Base-by-base conservation (phyloP, 2,888 invertebrate genomes). In the Hymenopus coronatus region DNA sequence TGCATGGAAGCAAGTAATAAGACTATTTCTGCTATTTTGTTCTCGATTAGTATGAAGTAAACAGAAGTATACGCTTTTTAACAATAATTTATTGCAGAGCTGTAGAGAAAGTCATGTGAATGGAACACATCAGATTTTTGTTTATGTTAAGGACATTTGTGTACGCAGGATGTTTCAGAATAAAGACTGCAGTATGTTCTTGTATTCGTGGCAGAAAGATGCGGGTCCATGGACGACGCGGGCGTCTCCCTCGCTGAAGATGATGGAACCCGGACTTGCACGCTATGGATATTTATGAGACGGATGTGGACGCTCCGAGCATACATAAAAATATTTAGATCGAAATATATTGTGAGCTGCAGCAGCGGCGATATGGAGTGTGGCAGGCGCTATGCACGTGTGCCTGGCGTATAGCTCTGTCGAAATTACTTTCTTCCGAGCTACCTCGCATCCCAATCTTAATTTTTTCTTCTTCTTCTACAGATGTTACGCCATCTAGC, bases 261-360 rank as follows among this genome's bases (percentile, higher is more conserved):
- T n/a, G 87, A 28, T 14, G 82, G 25, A 81, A 81, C 14, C n/a
- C 30, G n/a, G 82, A 0, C 82, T 46, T n/a, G 27, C n/a, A 46
- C 40, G 82, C 54, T 70, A 70, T 70, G 54, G 54, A 70, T 70
- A 70, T 70, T 70, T 70, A 70, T 70, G 54, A 70, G 54, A 70
- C 54, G 54, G 54, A 87, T 82, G 82, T 33, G 87, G 82, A 87
- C 82, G 87, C 40, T 28, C 3, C 33, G 27, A 87, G 87, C 82
- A 87, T 87, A 82, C 87, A 87, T 87, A 87, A 87, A 87, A 87
- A 87, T 87, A 87, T 87, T 87, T 82, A 87, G 82, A 87, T 87
- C 87, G 87, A 87, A 87, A 70, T 70, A 70, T 70, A 70, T 70
- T 70, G 54, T 70, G 54, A 70, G 54, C 40, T 40, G 40, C 54